A percentile compares a stretch with the other conserved stretches of the same genome.
These are phyloP conservation scores for Junonia oenone DNA, from an alignment of 2,888 invertebrate genomes.

Conservation along the genomic window DNA sequence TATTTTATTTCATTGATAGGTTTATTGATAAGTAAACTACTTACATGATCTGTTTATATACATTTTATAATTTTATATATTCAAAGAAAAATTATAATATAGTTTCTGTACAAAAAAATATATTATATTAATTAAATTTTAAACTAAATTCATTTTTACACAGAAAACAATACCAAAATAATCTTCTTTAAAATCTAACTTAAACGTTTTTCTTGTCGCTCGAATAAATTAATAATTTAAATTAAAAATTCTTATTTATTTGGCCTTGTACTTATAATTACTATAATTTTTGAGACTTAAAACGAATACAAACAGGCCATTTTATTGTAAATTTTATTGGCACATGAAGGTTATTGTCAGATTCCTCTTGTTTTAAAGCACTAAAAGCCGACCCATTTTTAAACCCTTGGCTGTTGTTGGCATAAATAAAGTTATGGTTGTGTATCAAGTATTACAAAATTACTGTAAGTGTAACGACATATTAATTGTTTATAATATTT, in stretches of 20 bases:
- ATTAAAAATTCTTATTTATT: not conserved
- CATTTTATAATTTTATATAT: not conserved
- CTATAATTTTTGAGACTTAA: not conserved
- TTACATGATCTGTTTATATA: not conserved
- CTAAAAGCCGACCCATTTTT: not conserved
- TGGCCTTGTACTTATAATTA: not conserved
- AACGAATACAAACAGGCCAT: not conserved
- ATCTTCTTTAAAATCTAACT: not conserved
- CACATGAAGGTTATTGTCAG: too few species aligned
- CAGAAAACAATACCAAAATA: not conserved
- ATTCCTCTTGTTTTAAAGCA: not conserved
- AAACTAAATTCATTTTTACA: not conserved
- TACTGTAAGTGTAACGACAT: not conserved
- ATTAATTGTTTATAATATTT: not conserved
- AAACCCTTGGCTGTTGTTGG: too few species aligned
- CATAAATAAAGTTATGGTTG: not conserved
- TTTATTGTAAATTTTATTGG: too few species aligned
- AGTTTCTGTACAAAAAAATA: too few species aligned
- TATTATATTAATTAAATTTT: too few species aligned
- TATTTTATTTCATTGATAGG: slow-evolving; percentile 48
- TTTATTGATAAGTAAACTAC: slow-evolving; percentile 5
- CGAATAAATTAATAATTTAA: not conserved
- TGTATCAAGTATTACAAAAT: not conserved
- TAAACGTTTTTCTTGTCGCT: not conserved
- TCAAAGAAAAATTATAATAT: too few species aligned